Base-by-base conservation (phyloP, 1,140 invertebrate species). In the Drosophila lini region DNA sequence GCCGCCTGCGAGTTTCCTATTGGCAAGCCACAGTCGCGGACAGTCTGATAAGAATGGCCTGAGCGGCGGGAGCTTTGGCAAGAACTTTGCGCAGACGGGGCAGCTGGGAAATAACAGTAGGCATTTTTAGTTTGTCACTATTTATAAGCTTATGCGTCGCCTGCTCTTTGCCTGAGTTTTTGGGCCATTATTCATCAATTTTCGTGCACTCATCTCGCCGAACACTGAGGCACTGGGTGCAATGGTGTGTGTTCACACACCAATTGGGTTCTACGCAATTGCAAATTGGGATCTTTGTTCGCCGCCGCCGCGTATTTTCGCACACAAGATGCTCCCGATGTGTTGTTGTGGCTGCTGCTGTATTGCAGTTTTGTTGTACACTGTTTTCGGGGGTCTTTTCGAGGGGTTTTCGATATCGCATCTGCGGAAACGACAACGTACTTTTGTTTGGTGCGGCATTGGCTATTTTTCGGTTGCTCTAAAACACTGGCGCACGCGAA, bases 231-330 rank as follows among this genome's bases (percentile, higher is more conserved):
- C 42, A 52, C 16, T 16, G 8, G 4, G 0, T 70, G 22, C 36
- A 40, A 47, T 40, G 38, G 64, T 70, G 53, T 64, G 42, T 58
- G 45, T 71, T 19, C 52, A 57, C 41, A 61, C 40, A 67, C n/a
- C 19, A 56, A 57, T 34, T 76, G 47, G 58, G 38, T 61, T 73
- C 80, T 86, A 86, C 83, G 83, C 83, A 86, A 80, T 86, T 77
- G 56, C 55, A 74, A 82, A 79, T 79, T 86, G 65, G 57, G 67
- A 79, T 86, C 71, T 86, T 80, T 88, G 74, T 86, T 86, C 80
- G 77, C 69, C 76, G 57, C 65, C 76, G 57, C 42, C 60, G 76
- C 68, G 32, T 57, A 64, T 63, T 69, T 73, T 69, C 50, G 64
- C 63, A 80, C 62, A 76, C 78, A 77, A 69, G 44, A 62, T 67